Evolutionary conservation across 2,888 invertebrate species (phyloP).

Genomic region (Eupithecia pulchellata): DNA sequence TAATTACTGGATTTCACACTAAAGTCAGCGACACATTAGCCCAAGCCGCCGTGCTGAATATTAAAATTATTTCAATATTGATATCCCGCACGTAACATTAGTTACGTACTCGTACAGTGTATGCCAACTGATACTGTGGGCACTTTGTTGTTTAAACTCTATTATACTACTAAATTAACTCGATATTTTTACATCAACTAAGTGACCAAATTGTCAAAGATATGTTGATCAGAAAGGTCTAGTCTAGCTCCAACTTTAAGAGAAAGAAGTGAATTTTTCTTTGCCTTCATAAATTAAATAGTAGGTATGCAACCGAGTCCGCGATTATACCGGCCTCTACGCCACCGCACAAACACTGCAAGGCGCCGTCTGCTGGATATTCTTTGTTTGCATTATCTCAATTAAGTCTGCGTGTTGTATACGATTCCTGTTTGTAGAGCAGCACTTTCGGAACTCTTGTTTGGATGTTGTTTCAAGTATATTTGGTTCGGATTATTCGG

Average conservation of each 20-base stretch:
- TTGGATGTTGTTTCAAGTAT: constrained; percentile 43
- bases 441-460: constrained; percentile 75
- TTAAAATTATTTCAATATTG: too few species aligned
- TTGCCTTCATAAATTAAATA: background rate
- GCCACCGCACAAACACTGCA: constrained; percentile 37
- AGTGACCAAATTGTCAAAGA: background rate
- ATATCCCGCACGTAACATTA: too few species aligned
- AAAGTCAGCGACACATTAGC: too few species aligned
- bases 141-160: too few species aligned
- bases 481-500: constrained; percentile 28
- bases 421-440: constrained; percentile 63
- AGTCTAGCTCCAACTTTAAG: too few species aligned
- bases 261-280: background rate
- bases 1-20: background rate
- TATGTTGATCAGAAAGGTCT: background rate
- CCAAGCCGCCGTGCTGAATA: too few species aligned
- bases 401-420: constrained; percentile 82
- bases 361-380: constrained; percentile 66
- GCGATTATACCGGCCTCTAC: constrained; percentile 18
- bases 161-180: too few species aligned
- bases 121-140: too few species aligned
- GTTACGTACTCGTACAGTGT: too few species aligned
- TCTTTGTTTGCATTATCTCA: constrained; percentile 81
- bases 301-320: background rate
- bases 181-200: background rate